phyloP scores from a whole-genome alignment of 2,888 invertebrate genomes.

The Piscicola geometra region DNA sequence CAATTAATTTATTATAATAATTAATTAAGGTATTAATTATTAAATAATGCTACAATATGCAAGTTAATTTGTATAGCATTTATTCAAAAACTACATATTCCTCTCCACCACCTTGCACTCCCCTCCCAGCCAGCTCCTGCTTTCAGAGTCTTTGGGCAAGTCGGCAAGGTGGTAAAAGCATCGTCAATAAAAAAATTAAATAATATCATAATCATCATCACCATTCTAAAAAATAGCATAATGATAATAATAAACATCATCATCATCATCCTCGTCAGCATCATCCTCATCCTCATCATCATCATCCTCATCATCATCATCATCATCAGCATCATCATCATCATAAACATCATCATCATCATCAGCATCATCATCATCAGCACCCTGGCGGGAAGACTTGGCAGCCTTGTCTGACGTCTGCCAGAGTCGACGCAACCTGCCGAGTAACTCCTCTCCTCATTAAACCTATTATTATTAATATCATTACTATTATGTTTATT shows the following conservation, averaged over 20 bases:
- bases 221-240: not conserved
- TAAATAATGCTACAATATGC: too few relatives aligned
- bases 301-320: not conserved
- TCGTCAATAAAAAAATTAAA: too few relatives aligned
- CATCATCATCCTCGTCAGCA: not conserved
- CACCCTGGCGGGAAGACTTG: not conserved
- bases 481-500: too few relatives aligned
- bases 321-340: conserved; percentile 1
- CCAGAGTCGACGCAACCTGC: not conserved
- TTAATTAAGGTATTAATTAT: too few relatives aligned
- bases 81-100: too few relatives aligned
- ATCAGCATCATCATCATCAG: not conserved
- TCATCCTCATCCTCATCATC: conserved; percentile 1
- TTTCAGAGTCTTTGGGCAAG: too few relatives aligned
- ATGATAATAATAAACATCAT: not conserved
- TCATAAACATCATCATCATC: not conserved
- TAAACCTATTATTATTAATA: not conserved
- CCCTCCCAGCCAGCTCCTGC: too few relatives aligned
- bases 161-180: too few relatives aligned
- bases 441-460: not conserved
- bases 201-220: too few relatives aligned
- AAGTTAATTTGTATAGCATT: too few relatives aligned
- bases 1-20: too few relatives aligned
- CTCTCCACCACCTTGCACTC: too few relatives aligned
- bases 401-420: not conserved